Percentiles rank a stretch among this genome's conserved stretches.
Conservation (phyloP, 2,113 vertebrate genomes). For the Fregata magnificens region DNA sequence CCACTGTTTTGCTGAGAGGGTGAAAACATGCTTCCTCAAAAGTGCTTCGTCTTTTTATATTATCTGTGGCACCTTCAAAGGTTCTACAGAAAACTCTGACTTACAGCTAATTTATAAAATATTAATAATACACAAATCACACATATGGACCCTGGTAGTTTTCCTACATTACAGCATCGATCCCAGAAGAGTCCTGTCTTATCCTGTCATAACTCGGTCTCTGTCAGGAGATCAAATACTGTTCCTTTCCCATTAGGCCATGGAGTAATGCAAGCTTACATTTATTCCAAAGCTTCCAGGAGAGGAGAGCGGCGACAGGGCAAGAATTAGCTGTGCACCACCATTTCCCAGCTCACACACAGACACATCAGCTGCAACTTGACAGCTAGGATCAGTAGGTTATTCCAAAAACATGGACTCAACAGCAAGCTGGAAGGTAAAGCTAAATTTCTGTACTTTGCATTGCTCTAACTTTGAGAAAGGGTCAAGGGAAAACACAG, state of each 20-base stretch:
- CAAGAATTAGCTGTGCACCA: neutral
- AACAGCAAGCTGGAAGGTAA: neutral
- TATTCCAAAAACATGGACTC: neutral
- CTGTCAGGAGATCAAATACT: neutral
- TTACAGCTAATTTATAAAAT: neutral
- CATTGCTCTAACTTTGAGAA: neutral
- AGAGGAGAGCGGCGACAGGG: neutral
- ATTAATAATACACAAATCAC: neutral
- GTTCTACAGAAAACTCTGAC: neutral
- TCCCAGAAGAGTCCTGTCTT: neutral
- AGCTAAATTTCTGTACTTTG: neutral
- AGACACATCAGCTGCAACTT: neutral
- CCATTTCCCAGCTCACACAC: neutral
- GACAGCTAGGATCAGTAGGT: neutral
- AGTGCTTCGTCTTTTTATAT: neutral
- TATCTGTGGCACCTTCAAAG: neutral
- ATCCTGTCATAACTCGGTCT: neutral
- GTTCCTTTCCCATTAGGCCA: neutral
- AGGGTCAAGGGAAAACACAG: neutral
- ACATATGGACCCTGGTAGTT: neutral
- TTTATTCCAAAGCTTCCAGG: neutral
- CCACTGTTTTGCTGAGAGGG: neutral
- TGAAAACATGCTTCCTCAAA: neutral
- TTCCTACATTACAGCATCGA: neutral
- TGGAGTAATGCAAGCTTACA: neutral